Evolutionary conservation across 2,113 vertebrate genomes (phyloP).

Genomic region (Triplophysa tibetana): DNA sequence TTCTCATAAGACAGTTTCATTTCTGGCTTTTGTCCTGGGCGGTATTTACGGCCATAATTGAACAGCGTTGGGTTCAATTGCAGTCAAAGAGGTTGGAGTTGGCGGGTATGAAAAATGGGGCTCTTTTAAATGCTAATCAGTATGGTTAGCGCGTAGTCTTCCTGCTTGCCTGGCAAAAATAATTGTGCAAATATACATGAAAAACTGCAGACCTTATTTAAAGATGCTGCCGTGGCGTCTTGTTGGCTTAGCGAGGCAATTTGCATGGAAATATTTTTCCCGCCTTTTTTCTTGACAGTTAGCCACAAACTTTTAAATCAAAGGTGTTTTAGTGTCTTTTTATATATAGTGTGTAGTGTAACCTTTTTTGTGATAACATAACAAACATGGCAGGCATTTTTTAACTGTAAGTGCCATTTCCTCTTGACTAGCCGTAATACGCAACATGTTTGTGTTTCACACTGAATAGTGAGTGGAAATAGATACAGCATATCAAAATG

Average conservation of each 20-base stretch:
- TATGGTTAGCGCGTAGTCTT: conserved; percentile 41
- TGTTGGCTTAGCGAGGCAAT: not conserved
- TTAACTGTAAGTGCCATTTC: no score
- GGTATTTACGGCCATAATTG: conserved; percentile 58
- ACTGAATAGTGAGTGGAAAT: not conserved
- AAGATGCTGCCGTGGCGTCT: conserved; percentile 24
- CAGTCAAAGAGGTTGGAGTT: conserved; percentile 50
- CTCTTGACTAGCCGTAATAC: no score
- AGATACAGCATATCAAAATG: conserved; percentile 56
- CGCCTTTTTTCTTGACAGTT: not conserved
- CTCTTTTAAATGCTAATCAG: conserved; percentile 62
- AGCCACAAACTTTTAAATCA: conserved; percentile 22
- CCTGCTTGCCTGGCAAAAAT: conserved; percentile 45
- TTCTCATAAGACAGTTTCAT: conserved; percentile 45
- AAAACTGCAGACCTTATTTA: conserved; percentile 39
- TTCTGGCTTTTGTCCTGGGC: conserved; percentile 45
- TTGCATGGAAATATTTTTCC: not conserved
- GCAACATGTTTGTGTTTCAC: no score
- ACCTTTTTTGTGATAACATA: no score
- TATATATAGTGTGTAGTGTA: not conserved
- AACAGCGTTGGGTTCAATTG: conserved; percentile 46
- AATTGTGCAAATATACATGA: conserved; percentile 41
- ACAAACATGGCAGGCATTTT: no score
- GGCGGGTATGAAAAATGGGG: conserved; percentile 51
- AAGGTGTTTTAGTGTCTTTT: not conserved